phyloP scores from a whole-genome alignment of 1,140 invertebrate species.

The Probaryconus sp. region DNA sequence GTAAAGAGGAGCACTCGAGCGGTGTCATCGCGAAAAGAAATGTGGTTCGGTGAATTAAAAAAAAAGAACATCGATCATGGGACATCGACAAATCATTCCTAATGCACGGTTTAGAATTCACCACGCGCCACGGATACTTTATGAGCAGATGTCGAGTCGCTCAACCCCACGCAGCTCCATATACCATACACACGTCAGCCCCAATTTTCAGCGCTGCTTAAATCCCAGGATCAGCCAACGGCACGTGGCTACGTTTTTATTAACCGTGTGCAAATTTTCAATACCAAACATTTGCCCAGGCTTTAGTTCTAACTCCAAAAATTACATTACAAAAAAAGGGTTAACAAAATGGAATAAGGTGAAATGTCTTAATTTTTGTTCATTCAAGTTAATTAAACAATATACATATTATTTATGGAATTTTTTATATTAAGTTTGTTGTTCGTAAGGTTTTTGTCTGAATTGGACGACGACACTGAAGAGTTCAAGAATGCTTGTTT shows the following conservation, averaged over 20 bases:
- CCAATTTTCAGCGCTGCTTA: conserved; percentile 53
- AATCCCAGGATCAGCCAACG: conserved; percentile 42
- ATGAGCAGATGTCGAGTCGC: conserved; percentile 50
- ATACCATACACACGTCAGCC: conserved; percentile 54
- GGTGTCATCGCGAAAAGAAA: conserved; percentile 24
- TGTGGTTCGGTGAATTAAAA: conserved; percentile 45
- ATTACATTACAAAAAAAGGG: too few relatives aligned
- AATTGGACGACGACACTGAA: too few relatives aligned
- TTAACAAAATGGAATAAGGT: too few relatives aligned
- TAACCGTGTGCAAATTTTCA: conserved; percentile 23
- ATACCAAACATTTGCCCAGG: conserved; percentile 45
- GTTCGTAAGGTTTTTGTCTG: too few relatives aligned
- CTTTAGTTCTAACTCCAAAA: too few relatives aligned
- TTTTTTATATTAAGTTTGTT: too few relatives aligned
- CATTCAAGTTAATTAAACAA: too few relatives aligned
- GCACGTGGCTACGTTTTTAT: conserved; percentile 53
- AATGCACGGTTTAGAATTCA: conserved; percentile 69
- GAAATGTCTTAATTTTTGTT: too few relatives aligned
- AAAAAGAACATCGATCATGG: conserved; percentile 59
- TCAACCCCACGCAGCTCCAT: conserved; percentile 40
- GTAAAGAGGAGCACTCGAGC: too few relatives aligned
- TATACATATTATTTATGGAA: too few relatives aligned
- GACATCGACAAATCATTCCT: conserved; percentile 67
- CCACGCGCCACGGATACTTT: conserved; percentile 54
- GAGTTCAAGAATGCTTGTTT: too few relatives aligned